These are phyloP conservation scores for Sula dactylatra DNA, from an alignment of 2,113 vertebrate species.

Conservation along the genomic window DNA sequence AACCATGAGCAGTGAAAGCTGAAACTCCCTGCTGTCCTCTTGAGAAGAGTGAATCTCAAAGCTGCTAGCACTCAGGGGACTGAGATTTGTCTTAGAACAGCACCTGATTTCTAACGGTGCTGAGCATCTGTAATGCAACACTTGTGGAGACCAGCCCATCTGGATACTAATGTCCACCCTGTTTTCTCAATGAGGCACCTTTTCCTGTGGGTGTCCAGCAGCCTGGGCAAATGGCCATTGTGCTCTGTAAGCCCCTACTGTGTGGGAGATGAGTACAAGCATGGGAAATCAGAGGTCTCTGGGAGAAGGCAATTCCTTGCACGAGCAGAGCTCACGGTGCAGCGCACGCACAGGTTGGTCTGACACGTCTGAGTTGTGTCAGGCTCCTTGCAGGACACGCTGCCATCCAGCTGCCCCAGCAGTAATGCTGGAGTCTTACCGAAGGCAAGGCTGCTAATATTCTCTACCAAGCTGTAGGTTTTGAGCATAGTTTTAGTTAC, in stretches of 20 bases:
- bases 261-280: background rate
- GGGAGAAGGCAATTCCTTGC: background rate
- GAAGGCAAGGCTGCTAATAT: background rate
- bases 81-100: background rate
- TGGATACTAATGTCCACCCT: background rate
- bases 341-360: background rate
- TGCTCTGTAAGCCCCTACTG: background rate
- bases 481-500: background rate
- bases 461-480: background rate
- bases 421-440: background rate
- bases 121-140: background rate
- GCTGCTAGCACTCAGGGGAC: background rate
- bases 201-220: background rate
- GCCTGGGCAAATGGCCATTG: background rate
- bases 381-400: fast-evolving
- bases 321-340: background rate
- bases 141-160: background rate
- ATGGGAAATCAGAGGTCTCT: background rate
- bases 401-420: background rate
- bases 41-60: background rate
- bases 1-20: background rate
- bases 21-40: background rate
- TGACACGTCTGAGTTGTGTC: background rate
- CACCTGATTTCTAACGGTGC: background rate
- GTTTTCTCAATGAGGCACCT: background rate